phyloP scores from a whole-genome alignment of 2,113 vertebrate species.

The Ciconia stormi region DNA sequence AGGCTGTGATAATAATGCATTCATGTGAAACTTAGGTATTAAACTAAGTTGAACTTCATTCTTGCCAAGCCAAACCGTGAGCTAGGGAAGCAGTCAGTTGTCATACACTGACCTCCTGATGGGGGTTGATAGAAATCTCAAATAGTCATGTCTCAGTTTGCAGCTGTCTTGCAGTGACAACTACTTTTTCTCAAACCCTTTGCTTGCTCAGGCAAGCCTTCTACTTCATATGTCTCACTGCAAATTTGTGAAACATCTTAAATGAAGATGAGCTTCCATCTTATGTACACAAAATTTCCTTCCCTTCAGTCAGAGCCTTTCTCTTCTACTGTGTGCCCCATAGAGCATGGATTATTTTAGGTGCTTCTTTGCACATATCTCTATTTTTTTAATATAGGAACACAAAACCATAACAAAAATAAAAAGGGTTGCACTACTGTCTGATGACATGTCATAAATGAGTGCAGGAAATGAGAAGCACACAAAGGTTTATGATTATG shows the following conservation, averaged over 20 bases:
- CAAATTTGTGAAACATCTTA: not conserved
- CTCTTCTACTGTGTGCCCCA: not conserved
- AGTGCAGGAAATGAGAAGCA: not conserved
- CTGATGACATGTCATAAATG: not conserved
- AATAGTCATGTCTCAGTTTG: not conserved
- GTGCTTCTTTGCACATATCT: not conserved
- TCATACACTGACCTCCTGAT: not conserved
- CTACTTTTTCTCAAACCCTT: not conserved
- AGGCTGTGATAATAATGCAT: not conserved
- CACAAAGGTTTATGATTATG: not conserved
- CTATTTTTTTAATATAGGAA: not conserved
- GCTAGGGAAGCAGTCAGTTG: not conserved
- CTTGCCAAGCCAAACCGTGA: not conserved
- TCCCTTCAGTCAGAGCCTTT: not conserved
- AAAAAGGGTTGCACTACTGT: not conserved
- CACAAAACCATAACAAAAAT: not conserved
- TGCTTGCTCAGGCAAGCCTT: not conserved
- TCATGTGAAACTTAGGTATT: not conserved
- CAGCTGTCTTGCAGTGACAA: not conserved
- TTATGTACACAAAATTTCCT: not conserved
- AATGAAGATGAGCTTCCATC: not conserved
- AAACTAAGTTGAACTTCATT: not conserved
- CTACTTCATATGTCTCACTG: not conserved
- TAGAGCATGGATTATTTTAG: not conserved
- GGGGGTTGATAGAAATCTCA: not conserved